Base-by-base conservation (phyloP, 2,888 invertebrate species). In the Parascotia fuliginaria region DNA sequence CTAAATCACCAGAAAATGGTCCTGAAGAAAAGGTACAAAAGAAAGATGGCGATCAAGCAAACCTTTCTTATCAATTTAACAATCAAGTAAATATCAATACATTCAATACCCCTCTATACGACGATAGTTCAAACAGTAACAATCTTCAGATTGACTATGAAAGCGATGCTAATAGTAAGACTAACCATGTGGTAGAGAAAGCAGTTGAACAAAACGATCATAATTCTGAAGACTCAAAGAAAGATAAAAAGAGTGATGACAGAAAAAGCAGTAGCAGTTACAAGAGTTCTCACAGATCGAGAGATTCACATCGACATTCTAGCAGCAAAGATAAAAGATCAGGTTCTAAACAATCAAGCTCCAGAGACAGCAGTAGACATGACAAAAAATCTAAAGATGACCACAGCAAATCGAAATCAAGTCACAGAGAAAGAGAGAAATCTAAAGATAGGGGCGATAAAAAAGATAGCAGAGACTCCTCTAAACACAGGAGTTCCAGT, bases 41-140 rank as follows among this genome's bases (percentile, higher is more conserved):
- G 55, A 84, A 84, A 70, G 80, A 85, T 34, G 57, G 64, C 7
- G 87, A 87, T 19, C 78, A 79, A 61, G 44, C 58, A 0, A 77
- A 72, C 46, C 57, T 89, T 27, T 74, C 89, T 0, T 85, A 85
- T 62, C 88, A 89, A 44, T 89, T 89, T 39, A 85, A 74, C 31
- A 87, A 80, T 51, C 87, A 89, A 81, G 80, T 87, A 0, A 88
- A 88, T 57, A 82, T 89, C 12, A 87, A 89, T 46, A 79, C 82
- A 1, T 87, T 83, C 50, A 85, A 81, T 44, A 89, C 89, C 0
- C 89, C 85, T 9, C 52, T 85, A 50, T 89, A 87, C 50, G 89
- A 92, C 38, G 92, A 90, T 40, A 93, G 89, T 67, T 92, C 92
- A 0, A 92, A 90, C 70, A 87, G 89, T 55, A 86, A 89, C 55